Base-by-base conservation (phyloP, 2,797 vertebrate species). In the Neoniphon sammara region DNA sequence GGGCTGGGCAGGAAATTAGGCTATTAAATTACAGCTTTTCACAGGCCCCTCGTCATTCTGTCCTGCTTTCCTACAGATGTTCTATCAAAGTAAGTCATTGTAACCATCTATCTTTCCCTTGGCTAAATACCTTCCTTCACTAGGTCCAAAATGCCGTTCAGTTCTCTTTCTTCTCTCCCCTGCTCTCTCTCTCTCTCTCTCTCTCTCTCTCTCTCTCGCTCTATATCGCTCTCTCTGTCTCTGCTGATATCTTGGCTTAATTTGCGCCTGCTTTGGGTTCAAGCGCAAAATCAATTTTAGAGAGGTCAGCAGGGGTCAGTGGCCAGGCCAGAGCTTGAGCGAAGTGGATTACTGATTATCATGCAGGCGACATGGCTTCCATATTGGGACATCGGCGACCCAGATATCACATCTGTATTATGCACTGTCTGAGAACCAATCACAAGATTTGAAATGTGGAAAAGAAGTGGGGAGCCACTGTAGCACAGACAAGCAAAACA, bases 231-330 rank as follows among this genome's bases (percentile, higher is more conserved):
- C 58, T 57, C 57, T 65, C 21, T 1, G 34, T 76, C 66, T 70
- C 87, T 73, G 63, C 82, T 93, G 90, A 92, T 94, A 94, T 95
- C 94, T 92, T 86, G 92, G 93, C 95, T 95, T 95, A 93, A 96
- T 97, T 96, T 95, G 94, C 90, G 88, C 91, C 89, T 87, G 93
- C 89, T 87, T 93, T 90, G 90, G 94, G 91, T 97, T 95, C 93
- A 95, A 95, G 94, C 93, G 87, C 94, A 96, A 96, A 97, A 97
- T 97, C 95, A 95, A 97, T 99, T 98, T 96, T 92, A 89, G 77
- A 88, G 92, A 95, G 96, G 96, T 97, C 95, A 96, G 91, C 86
- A 66, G 77, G 92, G 96, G 96, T 97, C 95, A 95, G 83, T 50
- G 90, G 77, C 87, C 87, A 89, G 92, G 91, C 94, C 88, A 85